A percentile compares a stretch with the other conserved stretches of the same genome.
phyloP scores from a whole-genome alignment of 2,888 invertebrate species.

The Sipunculus nudus region DNA sequence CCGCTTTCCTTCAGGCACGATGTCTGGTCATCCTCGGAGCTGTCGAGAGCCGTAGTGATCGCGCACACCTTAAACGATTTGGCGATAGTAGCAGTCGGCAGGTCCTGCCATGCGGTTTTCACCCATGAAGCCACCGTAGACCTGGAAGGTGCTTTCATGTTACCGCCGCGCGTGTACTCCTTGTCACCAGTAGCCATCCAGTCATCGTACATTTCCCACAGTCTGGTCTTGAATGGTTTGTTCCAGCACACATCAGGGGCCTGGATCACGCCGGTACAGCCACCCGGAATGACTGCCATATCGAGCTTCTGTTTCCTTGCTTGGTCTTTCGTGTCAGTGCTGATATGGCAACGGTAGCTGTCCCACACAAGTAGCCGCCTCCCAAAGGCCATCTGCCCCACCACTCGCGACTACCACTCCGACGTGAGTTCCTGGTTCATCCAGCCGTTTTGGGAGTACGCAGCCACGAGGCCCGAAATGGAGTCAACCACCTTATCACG shows the following conservation, averaged over 20 bases:
- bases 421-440: constrained; percentile 40
- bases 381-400: constrained; percentile 24
- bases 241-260: constrained; percentile 36
- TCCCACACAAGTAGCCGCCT: constrained; percentile 40
- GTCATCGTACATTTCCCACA: too few species aligned
- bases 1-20: too few species aligned
- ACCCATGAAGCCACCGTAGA: too few species aligned
- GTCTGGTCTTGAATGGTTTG: constrained; percentile 26
- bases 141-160: too few species aligned
- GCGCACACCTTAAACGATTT: too few species aligned
- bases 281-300: too few species aligned
- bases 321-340: constrained; percentile 24
- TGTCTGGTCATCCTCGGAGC: too few species aligned
- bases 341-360: constrained; percentile 37
- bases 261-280: constrained; percentile 39
- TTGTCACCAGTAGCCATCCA: too few species aligned
- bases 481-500: constrained; percentile 16
- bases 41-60: too few species aligned
- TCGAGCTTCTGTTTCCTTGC: constrained; percentile 24
- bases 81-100: too few species aligned
- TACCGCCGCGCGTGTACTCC: too few species aligned
- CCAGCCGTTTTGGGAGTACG: constrained; percentile 23
- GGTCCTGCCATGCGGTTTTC: too few species aligned
- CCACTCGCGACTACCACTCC: not conserved
- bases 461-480: constrained; percentile 12